Evolutionary conservation across 2,113 vertebrate species (phyloP).

Genomic region (Acinonyx jubatus): DNA sequence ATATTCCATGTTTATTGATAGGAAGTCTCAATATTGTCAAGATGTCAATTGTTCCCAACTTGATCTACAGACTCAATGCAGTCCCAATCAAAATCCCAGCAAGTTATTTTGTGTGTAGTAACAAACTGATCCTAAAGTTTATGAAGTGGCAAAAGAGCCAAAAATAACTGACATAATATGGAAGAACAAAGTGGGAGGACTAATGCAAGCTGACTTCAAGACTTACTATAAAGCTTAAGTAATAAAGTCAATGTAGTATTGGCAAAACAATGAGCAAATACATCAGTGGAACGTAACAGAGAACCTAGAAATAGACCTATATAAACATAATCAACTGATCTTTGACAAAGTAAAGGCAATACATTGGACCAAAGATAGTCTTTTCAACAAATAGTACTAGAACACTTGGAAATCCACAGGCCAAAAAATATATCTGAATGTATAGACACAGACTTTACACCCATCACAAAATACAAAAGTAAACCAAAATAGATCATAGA

Average conservation of each 20-base stretch:
- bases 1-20: background rate
- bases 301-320: too few species aligned
- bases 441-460: background rate
- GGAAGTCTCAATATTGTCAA: background rate
- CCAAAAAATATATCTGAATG: background rate
- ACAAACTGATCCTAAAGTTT: background rate
- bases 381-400: background rate
- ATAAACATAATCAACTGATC: background rate
- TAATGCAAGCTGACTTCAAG: background rate
- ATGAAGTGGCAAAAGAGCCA: background rate
- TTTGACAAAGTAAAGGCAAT: background rate
- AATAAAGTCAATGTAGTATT: background rate
- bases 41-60: background rate
- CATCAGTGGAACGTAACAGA: background rate
- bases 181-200: background rate
- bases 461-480: background rate
- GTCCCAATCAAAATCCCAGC: background rate
- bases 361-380: background rate
- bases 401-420: background rate
- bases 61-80: background rate
- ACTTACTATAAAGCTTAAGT: background rate
- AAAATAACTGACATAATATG: background rate
- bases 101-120: background rate
- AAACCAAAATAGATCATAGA: background rate
- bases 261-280: background rate